A percentile compares a stretch with the other conserved stretches of the same genome.
Evolutionary conservation across 2,888 invertebrate genomes (phyloP).

Genomic region (Drosophila seclusa): DNA sequence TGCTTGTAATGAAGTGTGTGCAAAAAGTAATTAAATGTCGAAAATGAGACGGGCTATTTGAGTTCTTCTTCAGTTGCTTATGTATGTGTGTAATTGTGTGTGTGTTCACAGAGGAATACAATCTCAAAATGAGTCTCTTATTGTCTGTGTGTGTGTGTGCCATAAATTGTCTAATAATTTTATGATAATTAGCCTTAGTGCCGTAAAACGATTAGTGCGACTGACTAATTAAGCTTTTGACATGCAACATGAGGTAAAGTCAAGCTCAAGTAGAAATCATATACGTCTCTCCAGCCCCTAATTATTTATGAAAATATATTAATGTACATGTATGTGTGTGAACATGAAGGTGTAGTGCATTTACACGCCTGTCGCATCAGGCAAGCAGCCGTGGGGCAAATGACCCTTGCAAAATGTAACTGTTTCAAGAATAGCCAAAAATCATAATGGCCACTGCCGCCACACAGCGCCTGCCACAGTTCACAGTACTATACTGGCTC

Average conservation of each 20-base stretch:
- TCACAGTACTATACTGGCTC: neutral
- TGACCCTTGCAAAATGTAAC: conserved; percentile 60
- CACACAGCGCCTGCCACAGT: conserved; percentile 1
- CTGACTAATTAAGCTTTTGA: conserved; percentile 71
- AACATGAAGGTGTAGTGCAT: conserved; percentile 61
- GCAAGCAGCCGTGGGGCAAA: neutral
- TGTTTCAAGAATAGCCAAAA: conserved; percentile 59
- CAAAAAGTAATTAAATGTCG: conserved; percentile 78
- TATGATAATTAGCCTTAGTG: conserved; percentile 77
- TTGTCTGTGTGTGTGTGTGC: conserved; percentile 29
- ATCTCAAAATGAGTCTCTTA: conserved; percentile 14
- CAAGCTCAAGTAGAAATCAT: conserved; percentile 28
- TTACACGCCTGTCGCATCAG: conserved; percentile 19
- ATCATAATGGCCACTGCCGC: neutral
- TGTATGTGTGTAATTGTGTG: conserved; percentile 1
- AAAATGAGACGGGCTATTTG: conserved; percentile 74
- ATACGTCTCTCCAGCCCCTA: neutral
- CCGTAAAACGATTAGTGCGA: conserved; percentile 75
- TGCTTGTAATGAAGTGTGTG: conserved; percentile 72
- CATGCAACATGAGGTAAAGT: conserved; percentile 32
- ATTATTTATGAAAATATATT: conserved; percentile 67
- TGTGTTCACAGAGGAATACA: neutral
- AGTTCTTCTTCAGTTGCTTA: conserved; percentile 40
- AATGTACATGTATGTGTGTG: conserved; percentile 14
- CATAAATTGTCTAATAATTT: conserved; percentile 75